Evolutionary conservation across 2,888 invertebrate genomes (phyloP).

Genomic region (Busseola fusca): DNA sequence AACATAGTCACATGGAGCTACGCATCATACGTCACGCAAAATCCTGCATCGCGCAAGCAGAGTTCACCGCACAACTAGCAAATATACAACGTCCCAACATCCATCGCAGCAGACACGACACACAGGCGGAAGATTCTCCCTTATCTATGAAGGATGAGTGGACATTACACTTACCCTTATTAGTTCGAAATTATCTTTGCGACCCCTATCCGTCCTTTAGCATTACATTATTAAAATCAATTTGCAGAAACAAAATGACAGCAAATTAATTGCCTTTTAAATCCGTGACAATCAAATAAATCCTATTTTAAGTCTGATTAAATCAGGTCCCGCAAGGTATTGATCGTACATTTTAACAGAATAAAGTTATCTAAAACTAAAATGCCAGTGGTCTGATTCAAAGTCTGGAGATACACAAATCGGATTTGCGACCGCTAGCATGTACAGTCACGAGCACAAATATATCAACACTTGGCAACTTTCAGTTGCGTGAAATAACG

Average conservation of each 20-base stretch:
- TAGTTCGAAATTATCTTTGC: not conserved
- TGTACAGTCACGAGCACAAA: slow-evolving; percentile 36
- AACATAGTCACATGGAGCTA: not conserved
- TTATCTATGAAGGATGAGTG: not conserved
- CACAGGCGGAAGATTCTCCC: not conserved
- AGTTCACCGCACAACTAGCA: not conserved
- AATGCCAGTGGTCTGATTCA: slow-evolving; percentile 59
- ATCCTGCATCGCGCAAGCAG: not conserved
- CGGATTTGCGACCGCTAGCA: slow-evolving; percentile 71
- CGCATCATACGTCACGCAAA: not conserved
- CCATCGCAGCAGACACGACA: not conserved
- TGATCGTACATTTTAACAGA: slow-evolving; percentile 38
- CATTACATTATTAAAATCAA: not conserved
- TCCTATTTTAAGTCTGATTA: slow-evolving; percentile 42
- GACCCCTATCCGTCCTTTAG: not conserved
- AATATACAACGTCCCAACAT: not conserved
- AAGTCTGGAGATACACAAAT: slow-evolving; percentile 71
- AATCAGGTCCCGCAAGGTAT: slow-evolving; percentile 22
- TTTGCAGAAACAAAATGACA: not conserved
- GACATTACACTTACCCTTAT: not conserved
- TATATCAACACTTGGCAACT: no score
- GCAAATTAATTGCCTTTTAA: slow-evolving; percentile 32
- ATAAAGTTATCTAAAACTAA: slow-evolving; percentile 54
- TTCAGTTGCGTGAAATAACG: no score
- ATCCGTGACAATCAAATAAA: slow-evolving; percentile 29